phyloP scores from a whole-genome alignment of 2,888 invertebrate genomes.

The Cistogaster globosa region DNA sequence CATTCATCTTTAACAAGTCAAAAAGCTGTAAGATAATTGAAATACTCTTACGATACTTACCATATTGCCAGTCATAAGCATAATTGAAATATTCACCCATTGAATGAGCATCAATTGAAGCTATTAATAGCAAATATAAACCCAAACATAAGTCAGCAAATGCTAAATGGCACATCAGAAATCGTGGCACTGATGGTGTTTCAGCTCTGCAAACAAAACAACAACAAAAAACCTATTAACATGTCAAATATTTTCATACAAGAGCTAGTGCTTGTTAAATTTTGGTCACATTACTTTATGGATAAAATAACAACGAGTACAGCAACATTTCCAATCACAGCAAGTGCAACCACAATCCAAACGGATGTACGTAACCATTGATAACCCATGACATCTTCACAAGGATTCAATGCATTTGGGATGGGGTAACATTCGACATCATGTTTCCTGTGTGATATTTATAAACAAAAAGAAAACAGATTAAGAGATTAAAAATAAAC shows the following conservation, averaged over 20 bases:
- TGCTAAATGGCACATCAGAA: slow-evolving; percentile 92
- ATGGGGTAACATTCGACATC: slow-evolving; percentile 88
- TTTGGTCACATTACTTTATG: slow-evolving; percentile 81
- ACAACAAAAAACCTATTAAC: neutral
- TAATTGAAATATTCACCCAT: slow-evolving; percentile 94
- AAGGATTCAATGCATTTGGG: slow-evolving; percentile 93
- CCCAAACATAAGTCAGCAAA: slow-evolving; percentile 95
- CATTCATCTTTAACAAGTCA: too few species aligned
- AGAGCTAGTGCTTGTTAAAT: neutral
- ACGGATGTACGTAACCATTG: slow-evolving; percentile 90
- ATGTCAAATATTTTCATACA: neutral
- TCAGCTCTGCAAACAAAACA: slow-evolving; percentile 81
- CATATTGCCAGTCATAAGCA: slow-evolving; percentile 95
- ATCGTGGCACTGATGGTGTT: slow-evolving; percentile 86
- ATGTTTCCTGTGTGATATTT: slow-evolving; percentile 79
- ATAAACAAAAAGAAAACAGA: neutral
- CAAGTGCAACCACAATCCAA: slow-evolving; percentile 93
- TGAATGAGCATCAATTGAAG: slow-evolving; percentile 92
- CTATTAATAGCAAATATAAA: slow-evolving; percentile 91
- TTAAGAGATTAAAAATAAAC: neutral
- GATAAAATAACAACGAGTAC: slow-evolving; percentile 90
- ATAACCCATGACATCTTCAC: slow-evolving; percentile 95
- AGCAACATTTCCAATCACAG: slow-evolving; percentile 92
- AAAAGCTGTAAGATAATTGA: neutral
- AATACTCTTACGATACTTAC: slow-evolving; percentile 79